phyloP scores from a whole-genome alignment of 2,797 vertebrate genomes.

The Dendrocincla fuliginosa region DNA sequence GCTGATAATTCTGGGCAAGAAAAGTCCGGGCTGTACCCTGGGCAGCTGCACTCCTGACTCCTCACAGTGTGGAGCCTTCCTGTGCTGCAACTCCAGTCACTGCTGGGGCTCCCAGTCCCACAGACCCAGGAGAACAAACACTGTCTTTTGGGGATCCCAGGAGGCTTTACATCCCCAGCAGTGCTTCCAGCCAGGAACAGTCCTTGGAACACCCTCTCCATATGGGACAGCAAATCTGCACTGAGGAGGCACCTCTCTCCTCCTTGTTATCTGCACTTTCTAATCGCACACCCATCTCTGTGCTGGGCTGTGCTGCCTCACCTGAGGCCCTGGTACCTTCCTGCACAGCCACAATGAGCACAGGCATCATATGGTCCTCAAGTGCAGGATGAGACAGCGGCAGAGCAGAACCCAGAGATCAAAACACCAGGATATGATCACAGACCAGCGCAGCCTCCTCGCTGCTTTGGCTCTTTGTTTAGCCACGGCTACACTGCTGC shows the following conservation, averaged over 20 bases:
- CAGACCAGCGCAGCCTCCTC: accelerated
- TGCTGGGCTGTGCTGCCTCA: background rate
- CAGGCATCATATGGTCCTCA: background rate
- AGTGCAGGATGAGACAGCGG: accelerated
- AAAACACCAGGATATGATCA: background rate
- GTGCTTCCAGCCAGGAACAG: background rate
- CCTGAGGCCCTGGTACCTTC: background rate
- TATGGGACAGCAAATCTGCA: background rate
- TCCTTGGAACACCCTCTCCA: accelerated
- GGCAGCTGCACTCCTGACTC: accelerated
- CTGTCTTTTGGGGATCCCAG: accelerated
- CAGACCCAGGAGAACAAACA: accelerated
- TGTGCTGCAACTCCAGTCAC: accelerated
- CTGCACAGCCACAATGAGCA: background rate
- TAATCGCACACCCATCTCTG: background rate
- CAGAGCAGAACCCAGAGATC: accelerated
- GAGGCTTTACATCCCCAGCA: background rate
- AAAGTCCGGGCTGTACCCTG: background rate
- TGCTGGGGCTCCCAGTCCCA: accelerated
- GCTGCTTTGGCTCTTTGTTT: accelerated
- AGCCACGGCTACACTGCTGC: accelerated
- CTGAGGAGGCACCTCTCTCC: background rate
- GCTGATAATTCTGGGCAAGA: background rate
- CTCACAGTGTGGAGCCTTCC: accelerated
- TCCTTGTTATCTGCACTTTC: accelerated